Evolutionary conservation across 2,113 vertebrate species (phyloP).

Genomic region (Coptodon rendalli): DNA sequence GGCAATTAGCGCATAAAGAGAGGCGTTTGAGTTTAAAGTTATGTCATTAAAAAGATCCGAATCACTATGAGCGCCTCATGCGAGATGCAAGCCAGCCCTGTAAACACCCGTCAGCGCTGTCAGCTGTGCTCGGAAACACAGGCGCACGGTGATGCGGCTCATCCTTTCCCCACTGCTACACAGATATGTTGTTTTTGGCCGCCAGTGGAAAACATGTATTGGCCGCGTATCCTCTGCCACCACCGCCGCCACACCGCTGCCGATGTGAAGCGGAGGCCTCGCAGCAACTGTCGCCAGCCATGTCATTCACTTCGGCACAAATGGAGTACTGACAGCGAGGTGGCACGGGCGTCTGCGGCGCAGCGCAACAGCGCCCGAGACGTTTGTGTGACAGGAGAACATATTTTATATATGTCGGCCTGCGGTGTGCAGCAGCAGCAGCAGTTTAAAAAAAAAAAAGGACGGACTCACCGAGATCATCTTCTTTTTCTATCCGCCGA

Average conservation of each 20-base stretch:
- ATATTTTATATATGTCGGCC: slow-evolving; percentile 31
- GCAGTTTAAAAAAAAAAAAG: background rate
- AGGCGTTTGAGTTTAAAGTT: background rate
- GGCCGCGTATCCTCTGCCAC: slow-evolving; percentile 25
- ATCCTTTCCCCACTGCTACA: background rate
- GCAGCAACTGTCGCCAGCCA: slow-evolving; percentile 28
- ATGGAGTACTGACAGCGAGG: slow-evolving; percentile 4
- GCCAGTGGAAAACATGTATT: slow-evolving; percentile 27
- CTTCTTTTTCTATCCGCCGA: slow-evolving; percentile 28
- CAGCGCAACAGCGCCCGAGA: slow-evolving; percentile 5
- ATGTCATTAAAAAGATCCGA: background rate
- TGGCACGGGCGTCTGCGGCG: background rate
- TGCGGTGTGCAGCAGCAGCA: slow-evolving; percentile 23
- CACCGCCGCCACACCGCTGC: background rate
- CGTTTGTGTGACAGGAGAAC: slow-evolving; percentile 15
- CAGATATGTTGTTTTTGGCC: slow-evolving; percentile 23
- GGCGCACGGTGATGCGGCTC: slow-evolving; percentile 11
- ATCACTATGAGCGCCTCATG: background rate
- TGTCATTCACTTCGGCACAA: slow-evolving; percentile 37
- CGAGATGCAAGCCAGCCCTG: background rate
- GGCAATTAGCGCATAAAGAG: background rate
- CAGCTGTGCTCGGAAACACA: background rate
- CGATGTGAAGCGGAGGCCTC: slow-evolving; percentile 44
- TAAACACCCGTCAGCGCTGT: slow-evolving; percentile 7
- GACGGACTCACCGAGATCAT: slow-evolving; percentile 68